Conservation (phyloP, 1,140 invertebrate species). For the Cheumatopsyche charites region DNA sequence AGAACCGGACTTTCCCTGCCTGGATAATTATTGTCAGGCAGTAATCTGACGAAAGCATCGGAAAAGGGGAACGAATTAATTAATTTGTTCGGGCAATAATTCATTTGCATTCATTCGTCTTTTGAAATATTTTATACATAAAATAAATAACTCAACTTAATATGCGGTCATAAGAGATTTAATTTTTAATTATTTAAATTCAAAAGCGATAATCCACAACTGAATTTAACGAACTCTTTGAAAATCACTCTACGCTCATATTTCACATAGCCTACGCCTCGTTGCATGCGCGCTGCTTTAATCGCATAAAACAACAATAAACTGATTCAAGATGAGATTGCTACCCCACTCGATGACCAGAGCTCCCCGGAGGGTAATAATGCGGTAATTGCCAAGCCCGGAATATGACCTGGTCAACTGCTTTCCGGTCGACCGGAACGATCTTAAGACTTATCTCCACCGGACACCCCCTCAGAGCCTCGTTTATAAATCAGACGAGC, state of each 20-base stretch:
- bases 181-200: too few relatives aligned
- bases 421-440: constrained; percentile 40
- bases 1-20: constrained; percentile 19
- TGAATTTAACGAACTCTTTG: too few relatives aligned
- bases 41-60: constrained; percentile 27
- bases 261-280: too few relatives aligned
- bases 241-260: too few relatives aligned
- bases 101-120: constrained; percentile 25
- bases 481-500: not conserved
- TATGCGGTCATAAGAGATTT: too few relatives aligned
- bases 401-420: constrained; percentile 44
- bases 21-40: constrained; percentile 18
- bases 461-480: not conserved
- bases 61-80: constrained; percentile 28
- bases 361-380: constrained; percentile 42
- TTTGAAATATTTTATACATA: not conserved
- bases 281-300: too few relatives aligned
- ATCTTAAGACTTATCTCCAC: constrained; percentile 29
- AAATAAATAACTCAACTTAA: constrained; percentile 12
- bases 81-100: constrained; percentile 18
- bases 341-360: constrained; percentile 23
- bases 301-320: constrained; percentile 33
- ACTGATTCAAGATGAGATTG: constrained; percentile 32
- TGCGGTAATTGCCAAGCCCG: constrained; percentile 37
- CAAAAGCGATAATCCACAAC: too few relatives aligned